phyloP scores from a whole-genome alignment of 1,140 invertebrate genomes.

The Drosophila seguyi region DNA sequence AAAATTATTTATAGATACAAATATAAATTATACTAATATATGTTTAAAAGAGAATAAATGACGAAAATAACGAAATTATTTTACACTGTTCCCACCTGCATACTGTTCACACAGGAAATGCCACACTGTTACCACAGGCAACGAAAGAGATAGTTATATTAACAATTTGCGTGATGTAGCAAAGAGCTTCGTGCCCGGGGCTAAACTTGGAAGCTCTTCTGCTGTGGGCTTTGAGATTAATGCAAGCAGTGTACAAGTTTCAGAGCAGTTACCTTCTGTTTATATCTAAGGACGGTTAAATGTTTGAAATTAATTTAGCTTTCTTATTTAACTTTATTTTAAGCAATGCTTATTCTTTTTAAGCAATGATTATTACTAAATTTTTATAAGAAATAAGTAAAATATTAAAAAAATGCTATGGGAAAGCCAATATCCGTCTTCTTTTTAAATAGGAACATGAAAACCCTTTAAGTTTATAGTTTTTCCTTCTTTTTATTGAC shows the following conservation, averaged over 20 bases:
- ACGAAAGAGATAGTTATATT: background rate
- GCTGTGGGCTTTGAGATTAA: background rate
- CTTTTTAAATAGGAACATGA: background rate
- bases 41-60: too few species aligned
- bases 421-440: background rate
- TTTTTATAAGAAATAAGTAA: too few species aligned
- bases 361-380: too few species aligned
- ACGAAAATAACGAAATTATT: background rate
- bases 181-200: background rate
- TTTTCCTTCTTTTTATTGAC: slow-evolving; percentile 30
- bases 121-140: background rate
- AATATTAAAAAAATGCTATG: background rate
- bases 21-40: background rate
- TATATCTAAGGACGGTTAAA: background rate
- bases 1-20: background rate
- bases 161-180: background rate
- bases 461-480: slow-evolving; percentile 37
- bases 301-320: background rate
- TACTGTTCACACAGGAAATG: background rate
- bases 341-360: background rate
- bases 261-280: background rate
- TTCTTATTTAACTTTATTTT: too few species aligned
- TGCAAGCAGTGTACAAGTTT: background rate
- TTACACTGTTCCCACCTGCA: background rate
- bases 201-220: background rate